Evolutionary conservation across 2,113 vertebrate genomes (phyloP).

Genomic region (Podocnemis expansa): DNA sequence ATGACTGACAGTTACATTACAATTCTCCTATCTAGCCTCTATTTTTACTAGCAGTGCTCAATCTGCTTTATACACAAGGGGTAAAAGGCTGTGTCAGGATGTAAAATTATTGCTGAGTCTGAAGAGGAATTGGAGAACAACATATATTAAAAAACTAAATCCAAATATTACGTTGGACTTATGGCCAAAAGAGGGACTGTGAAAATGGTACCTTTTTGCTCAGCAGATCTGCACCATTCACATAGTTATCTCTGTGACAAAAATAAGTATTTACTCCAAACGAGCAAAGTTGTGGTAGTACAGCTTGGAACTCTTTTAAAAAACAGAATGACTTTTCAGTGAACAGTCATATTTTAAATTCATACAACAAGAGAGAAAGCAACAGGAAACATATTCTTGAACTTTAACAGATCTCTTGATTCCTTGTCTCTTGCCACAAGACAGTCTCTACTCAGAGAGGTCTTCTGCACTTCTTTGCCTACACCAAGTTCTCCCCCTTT

Average conservation of each 20-base stretch:
- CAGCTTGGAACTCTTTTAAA: not conserved
- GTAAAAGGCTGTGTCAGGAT: not conserved
- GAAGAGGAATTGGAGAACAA: not conserved
- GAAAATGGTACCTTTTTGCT: not conserved
- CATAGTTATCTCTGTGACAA: not conserved
- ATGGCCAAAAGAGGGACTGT: not conserved
- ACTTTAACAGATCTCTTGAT: not conserved
- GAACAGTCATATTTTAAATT: not conserved
- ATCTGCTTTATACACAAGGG: not conserved
- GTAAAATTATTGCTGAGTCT: not conserved
- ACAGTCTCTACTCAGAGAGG: not conserved
- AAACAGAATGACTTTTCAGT: not conserved
- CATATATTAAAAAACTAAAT: not conserved
- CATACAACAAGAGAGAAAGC: not conserved
- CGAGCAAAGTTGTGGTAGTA: not conserved
- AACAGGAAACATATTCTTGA: not conserved
- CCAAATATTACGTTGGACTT: not conserved
- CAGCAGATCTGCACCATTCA: not conserved
- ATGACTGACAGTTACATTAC: not conserved
- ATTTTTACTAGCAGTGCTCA: not conserved
- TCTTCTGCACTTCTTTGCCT: not conserved
- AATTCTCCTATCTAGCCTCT: not conserved
- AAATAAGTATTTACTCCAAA: not conserved
- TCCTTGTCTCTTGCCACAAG: not conserved
- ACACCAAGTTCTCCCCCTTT: not conserved